Percentiles rank a stretch among this genome's conserved stretches.
Evolutionary conservation across 2,113 vertebrate species (phyloP).

Genomic region (Amphiprion ocellaris): DNA sequence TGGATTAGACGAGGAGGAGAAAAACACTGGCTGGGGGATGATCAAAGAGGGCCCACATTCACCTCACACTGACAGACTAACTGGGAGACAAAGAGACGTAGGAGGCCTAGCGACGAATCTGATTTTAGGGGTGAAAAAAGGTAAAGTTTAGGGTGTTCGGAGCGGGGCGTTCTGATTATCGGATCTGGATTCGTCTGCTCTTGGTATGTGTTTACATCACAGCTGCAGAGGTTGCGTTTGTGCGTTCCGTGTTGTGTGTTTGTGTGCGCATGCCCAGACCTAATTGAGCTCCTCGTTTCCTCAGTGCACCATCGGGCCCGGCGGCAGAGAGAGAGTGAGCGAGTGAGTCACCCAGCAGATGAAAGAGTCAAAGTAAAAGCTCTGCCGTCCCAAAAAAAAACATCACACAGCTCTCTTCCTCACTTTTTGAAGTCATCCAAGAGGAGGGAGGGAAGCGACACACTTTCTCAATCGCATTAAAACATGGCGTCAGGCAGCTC

Average conservation of each 20-base stretch:
- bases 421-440: constrained; percentile 82
- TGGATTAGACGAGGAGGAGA: constrained; percentile 81
- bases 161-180: constrained; percentile 31
- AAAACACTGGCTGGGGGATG: constrained; percentile 82
- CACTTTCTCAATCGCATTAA: constrained; percentile 83
- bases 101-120: constrained; percentile 89
- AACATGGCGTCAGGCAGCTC: constrained; percentile 79
- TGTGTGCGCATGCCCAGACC: constrained; percentile 54
- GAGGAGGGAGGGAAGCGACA: constrained; percentile 78
- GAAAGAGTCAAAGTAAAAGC: constrained; percentile 82
- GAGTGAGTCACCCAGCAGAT: constrained; percentile 80
- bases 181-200: constrained; percentile 13
- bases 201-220: constrained; percentile 41
- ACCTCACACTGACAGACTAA: constrained; percentile 79
- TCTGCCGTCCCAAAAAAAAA: constrained; percentile 74
- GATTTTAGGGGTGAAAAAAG: constrained; percentile 81
- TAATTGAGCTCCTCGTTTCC: constrained; percentile 62
- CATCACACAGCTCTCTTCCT: constrained; percentile 79
- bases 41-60: constrained; percentile 84
- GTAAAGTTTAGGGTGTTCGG: constrained; percentile 49
- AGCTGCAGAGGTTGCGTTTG: constrained; percentile 42
- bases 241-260: constrained; percentile 36
- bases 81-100: constrained; percentile 79
- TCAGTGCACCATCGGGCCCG: constrained; percentile 74
- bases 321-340: constrained; percentile 61